Evolutionary conservation across 2,888 invertebrate genomes (phyloP), one percentile per base, ranked within the genome.

Genomic region (Morpho helenor): DNA sequence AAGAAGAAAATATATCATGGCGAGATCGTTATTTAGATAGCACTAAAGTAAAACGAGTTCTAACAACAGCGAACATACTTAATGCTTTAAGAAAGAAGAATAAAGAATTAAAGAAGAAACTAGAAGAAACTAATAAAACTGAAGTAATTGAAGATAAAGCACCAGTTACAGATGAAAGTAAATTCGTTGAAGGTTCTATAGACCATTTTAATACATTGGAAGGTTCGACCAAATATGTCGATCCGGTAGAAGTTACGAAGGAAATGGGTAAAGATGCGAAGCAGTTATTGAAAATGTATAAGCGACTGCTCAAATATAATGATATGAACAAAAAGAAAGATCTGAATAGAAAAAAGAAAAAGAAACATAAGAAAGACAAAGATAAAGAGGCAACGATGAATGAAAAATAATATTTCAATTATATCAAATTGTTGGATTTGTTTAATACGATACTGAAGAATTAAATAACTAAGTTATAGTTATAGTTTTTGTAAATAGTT

Each of bases 21-120:
- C 92, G 92, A 70, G 87, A 91, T 48, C 81, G 93, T 49, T 93
- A 93, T 73, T 76, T 93, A 49, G 91, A 84, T 8, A 93, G 93
- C 63, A 89, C 82, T 9, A 93, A 93, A 76, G 93, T 93, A 0
- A 92, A 90, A 70, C 91, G 78, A 67, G 92, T 93, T 1, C 71
- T 93, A 31, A 66, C 58, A 46, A 71, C 72, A 0, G 87, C 93
- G 0, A 91, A 91, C 49, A 83, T 93, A 48, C 79, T 92, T 0
- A 93, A 93, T 65, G 92, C 92, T 16, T 76, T 93, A n/a, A 80
- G 93, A 61, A 92, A 92, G 67, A 93, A 93, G 71, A 92, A 93
- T 65, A 88, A 74, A 68, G 82, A 91, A 59, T 65, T 91, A 2
- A 91, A 90, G 65, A 82, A 74, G 61, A 89, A 84, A 56, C 63